Evolutionary conservation across 2,888 invertebrate species (phyloP).

Genomic region (Zonitis immaculata): DNA sequence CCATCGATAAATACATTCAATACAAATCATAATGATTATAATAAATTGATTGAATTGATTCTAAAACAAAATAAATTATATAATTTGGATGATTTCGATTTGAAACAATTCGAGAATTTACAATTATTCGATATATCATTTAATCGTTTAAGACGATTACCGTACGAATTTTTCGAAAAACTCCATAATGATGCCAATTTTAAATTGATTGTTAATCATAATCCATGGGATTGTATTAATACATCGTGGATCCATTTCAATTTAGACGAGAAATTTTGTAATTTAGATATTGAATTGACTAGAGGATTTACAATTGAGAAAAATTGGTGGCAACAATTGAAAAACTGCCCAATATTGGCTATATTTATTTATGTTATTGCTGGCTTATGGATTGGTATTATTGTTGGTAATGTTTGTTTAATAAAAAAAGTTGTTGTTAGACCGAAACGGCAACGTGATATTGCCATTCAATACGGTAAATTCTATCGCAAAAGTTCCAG

Average conservation of each 20-base stretch:
- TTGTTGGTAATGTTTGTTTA: constrained; percentile 29
- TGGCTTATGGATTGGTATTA: constrained; percentile 31
- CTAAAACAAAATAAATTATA: constrained; percentile 25
- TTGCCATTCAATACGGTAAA: constrained; percentile 28
- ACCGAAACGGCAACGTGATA: constrained; percentile 3
- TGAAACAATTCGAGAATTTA: constrained; percentile 21
- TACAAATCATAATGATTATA: too few relatives aligned
- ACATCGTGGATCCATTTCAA: constrained; percentile 15
- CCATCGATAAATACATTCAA: constrained; percentile 2
- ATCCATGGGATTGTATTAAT: constrained; percentile 27
- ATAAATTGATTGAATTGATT: constrained; percentile 7
- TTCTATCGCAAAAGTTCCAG: too few relatives aligned
- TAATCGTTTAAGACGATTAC: constrained; percentile 24
- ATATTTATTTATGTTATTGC: background rate
- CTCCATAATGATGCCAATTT: constrained; percentile 21
- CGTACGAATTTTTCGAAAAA: constrained; percentile 18
- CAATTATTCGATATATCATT: constrained; percentile 25
- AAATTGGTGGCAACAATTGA: background rate
- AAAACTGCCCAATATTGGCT: background rate
- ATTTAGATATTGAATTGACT: background rate
- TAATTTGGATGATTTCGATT: constrained; percentile 24
- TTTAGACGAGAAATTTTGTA: constrained; percentile 8
- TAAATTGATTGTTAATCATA: constrained; percentile 25
- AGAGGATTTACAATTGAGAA: background rate
- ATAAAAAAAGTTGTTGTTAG: constrained; percentile 23